Percentiles rank a stretch among this genome's conserved stretches.
phyloP scores from a whole-genome alignment of 2,888 invertebrate genomes.

The Megalurothrips usitatus region DNA sequence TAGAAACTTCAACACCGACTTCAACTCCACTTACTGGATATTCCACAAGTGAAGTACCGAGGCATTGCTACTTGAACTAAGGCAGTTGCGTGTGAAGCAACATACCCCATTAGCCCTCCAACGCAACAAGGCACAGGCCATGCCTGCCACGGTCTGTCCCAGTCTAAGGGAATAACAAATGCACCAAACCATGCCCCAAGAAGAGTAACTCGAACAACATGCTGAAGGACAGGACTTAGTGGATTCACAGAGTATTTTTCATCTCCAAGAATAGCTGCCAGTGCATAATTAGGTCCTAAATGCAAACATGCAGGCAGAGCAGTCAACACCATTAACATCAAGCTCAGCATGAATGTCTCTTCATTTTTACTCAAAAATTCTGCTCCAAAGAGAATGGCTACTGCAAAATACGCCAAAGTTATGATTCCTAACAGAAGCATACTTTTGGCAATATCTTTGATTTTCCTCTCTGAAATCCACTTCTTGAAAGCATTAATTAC shows the following conservation, averaged over 20 bases:
- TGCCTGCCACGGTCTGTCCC: constrained; percentile 85
- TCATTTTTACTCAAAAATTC: constrained; percentile 59
- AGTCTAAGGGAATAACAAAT: constrained; percentile 80
- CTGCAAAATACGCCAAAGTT: constrained; percentile 54
- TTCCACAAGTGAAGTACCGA: background rate
- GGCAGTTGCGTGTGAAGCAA: background rate
- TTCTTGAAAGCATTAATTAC: background rate
- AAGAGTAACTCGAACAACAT: constrained; percentile 53
- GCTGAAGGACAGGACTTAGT: constrained; percentile 36
- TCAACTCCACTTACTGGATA: background rate
- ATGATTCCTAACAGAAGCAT: constrained; percentile 49
- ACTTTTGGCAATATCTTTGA: constrained; percentile 53
- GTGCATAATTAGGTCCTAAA: constrained; percentile 50
- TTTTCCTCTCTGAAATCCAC: constrained; percentile 38
- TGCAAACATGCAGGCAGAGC: constrained; percentile 60
- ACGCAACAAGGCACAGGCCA: constrained; percentile 70
- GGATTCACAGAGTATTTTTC: constrained; percentile 43
- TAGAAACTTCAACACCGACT: background rate
- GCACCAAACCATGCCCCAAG: constrained; percentile 82
- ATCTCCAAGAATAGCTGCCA: constrained; percentile 47
- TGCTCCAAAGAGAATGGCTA: constrained; percentile 65
- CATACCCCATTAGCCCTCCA: constrained; percentile 49
- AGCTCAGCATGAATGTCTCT: constrained; percentile 63
- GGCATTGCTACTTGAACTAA: background rate
- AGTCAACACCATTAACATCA: constrained; percentile 58